Evolutionary conservation across 2,888 invertebrate genomes (phyloP), one percentile per base, ranked within the genome.

Genomic region (Tortrix viridana): DNA sequence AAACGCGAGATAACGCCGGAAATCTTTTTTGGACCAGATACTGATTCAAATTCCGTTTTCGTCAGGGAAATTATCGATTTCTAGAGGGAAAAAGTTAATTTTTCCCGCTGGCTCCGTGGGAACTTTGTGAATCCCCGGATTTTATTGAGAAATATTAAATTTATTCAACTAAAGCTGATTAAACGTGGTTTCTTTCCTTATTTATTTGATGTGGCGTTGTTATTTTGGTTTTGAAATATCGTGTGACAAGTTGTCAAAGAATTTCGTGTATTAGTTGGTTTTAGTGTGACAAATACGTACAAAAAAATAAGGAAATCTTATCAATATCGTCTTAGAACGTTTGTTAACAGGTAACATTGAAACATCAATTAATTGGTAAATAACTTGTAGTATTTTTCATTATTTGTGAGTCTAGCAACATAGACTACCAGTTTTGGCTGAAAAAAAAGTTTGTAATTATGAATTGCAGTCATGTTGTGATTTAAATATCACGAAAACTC

Each of bases 101-200:
- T 44, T 44, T 19, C 18, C 44, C 18, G 16, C 19, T n/a, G 6
- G 41, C 41, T 41, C n/a, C 41, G 44, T 19, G 44, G 2, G 44
- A 19, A 44, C 9, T 44, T 18, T 44, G 9, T 5, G 4, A 44
- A 44, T 44, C 19, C 19, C 44, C 44, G 18, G 12, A 9, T 18
- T 44, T 32, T 3, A 32, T 6, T 6, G 7, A 19, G 18, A 19
- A 44, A 44, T 16, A 18, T 44, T 18, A 44, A 44, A 44, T 22
- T 12, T 22, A 9, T 43, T 53, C 41, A 43, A 53, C 23, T 38
- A 19, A 19, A 32, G 50, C 50, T 32, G 50, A 37, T 52, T 47
- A n/a, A 6, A n/a, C 14, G n/a, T 7, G 2, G 26, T 26, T 5
- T 38, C 20, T 55, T 44, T 47, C 9, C n/a, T 37, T 46, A 12